Percentiles rank a stretch among this genome's conserved stretches.
Evolutionary conservation across 2,113 vertebrate species (phyloP).

Genomic region (Lepisosteus oculatus): DNA sequence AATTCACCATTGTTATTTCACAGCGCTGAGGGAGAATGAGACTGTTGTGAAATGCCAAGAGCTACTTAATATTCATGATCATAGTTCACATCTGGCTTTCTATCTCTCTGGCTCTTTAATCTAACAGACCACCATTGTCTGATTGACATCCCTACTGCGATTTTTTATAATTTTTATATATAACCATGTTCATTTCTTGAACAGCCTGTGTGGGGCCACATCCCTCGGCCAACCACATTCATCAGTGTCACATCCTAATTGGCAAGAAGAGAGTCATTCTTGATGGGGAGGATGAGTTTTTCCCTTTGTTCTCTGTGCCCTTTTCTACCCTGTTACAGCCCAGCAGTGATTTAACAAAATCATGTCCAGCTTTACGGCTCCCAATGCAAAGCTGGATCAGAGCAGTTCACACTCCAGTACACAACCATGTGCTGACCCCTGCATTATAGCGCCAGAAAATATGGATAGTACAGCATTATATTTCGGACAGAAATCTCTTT

Average conservation of each 20-base stretch:
- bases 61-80: no score
- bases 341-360: slow-evolving; percentile 58
- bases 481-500: neutral
- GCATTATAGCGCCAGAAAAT: neutral
- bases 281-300: slow-evolving; percentile 67
- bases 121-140: slow-evolving; percentile 44
- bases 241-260: slow-evolving; percentile 76
- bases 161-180: slow-evolving; percentile 68
- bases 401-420: neutral
- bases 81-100: no score
- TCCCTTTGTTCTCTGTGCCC: slow-evolving; percentile 65
- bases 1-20: no score
- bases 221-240: slow-evolving; percentile 66
- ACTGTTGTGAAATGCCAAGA: no score
- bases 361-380: slow-evolving; percentile 58
- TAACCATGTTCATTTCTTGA: slow-evolving; percentile 74
- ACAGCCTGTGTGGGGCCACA: slow-evolving; percentile 64
- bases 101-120: slow-evolving; percentile 51
- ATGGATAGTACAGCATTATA: neutral
- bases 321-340: slow-evolving; percentile 62
- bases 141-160: slow-evolving; percentile 51
- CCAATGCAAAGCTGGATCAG: slow-evolving; percentile 44
- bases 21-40: no score
- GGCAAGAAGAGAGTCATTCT: slow-evolving; percentile 66
- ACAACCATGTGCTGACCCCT: neutral